Base-by-base conservation (phyloP, 2,113 vertebrate species). In the Tricholaema leucomelas region DNA sequence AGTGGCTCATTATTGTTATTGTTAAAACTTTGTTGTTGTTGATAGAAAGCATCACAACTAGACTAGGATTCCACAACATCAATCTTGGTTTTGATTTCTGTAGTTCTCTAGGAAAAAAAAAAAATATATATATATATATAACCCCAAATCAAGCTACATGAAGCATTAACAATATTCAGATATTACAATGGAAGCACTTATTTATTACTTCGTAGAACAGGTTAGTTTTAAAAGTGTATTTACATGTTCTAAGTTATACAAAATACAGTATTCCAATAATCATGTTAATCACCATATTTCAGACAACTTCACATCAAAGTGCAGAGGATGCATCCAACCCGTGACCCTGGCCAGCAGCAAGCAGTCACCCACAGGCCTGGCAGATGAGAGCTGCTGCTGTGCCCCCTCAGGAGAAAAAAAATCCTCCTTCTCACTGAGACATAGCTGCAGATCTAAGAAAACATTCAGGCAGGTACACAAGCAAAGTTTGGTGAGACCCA, bases 231-330 rank as follows among this genome's bases (percentile, higher is more conserved):
- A 94, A 96, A 97, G 91, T 97, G 92, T 96, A 96, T 96, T 95
- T 97, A 97, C 96, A 97, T 61, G 27, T 92, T 91, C 86, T 93
- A 92, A 91, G 91, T 96, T 89, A 95, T 96, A 96, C 94, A 96
- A 97, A 96, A 96, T 96, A 96, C 94, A 96, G 85, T 96, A 96
- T 96, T 95, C 81, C 92, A 96, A 97, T 95, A 95, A 91, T 87
- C 79, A 94, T 92, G 76, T 95, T 93, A 76, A 93, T 96, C 85
- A 93, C 94, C 77, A 59, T 94, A 93, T 87, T 94, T 95, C 80
- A 87, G 88, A 95, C 95, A 92, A 92, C 67, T 93, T 96, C 88
- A 95, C 91, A 75, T 40, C 28, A 95, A 91, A 93, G 95, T 96
- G 91, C 84, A 27, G 90, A 95, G 91, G 88, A 85, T 90, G 70